Percentiles rank a stretch among this genome's conserved stretches.
These are phyloP conservation scores for Tenthredo mesomela DNA, from an alignment of 2,888 invertebrate genomes.

Conservation along the genomic window DNA sequence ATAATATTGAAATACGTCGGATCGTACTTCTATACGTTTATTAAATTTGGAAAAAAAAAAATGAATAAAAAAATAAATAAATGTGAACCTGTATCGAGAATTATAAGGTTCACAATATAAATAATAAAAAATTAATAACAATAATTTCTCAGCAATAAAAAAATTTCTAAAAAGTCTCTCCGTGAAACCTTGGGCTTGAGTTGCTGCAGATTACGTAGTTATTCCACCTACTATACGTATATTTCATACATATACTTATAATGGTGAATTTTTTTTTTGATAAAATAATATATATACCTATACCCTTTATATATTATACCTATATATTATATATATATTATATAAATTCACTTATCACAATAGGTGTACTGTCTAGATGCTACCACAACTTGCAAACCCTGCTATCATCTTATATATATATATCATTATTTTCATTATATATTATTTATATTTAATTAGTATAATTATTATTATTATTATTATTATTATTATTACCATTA, in stretches of 20 bases:
- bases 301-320: neutral
- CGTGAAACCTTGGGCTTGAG: constrained; percentile 47
- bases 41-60: neutral
- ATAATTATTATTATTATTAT: neutral
- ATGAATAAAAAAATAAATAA: too few relatives aligned
- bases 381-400: neutral
- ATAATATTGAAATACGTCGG: too few relatives aligned
- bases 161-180: neutral
- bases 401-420: neutral
- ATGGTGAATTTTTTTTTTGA: neutral
- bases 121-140: too few relatives aligned
- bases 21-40: too few relatives aligned
- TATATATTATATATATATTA: neutral
- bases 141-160: neutral
- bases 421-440: neutral
- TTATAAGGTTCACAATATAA: too few relatives aligned
- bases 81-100: too few relatives aligned
- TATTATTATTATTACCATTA: too few relatives aligned
- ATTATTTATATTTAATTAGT: neutral
- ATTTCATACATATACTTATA: constrained; percentile 4
- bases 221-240: neutral
- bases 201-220: constrained; percentile 51
- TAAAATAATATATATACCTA: neutral
- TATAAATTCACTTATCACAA: constrained; percentile 5
- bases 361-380: neutral